Evolutionary conservation across 2,888 invertebrate species (phyloP), one percentile per base, ranked within the genome.

Genomic region (Hemicrepidius hirtus): DNA sequence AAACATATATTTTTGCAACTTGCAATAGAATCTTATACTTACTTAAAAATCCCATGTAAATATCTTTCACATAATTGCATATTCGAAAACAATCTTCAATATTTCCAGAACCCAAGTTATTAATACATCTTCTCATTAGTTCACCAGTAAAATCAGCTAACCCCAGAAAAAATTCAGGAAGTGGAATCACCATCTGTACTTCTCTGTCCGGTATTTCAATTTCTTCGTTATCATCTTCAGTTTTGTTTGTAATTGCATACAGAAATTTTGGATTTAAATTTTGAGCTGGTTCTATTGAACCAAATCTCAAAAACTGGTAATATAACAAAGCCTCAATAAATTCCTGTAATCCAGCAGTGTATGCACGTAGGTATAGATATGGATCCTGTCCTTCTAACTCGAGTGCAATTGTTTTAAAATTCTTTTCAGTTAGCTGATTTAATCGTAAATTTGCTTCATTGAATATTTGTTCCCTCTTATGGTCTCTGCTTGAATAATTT

Each of bases 111-210:
- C 94, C 92, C 68, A 97, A 89, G 79, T 93, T 93, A 82, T 94
- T 95, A 6, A 97, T 95, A 65, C 96, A 95, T 78, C 93, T 91
- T 60, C 97, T 89, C 97, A 97, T 97, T 49, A 97, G 84, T 85
- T 97, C 97, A 0, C 97, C 97, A 0, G 95, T 96, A 28, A 97
- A 88, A 86, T 97, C 97, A 0, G 94, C 93, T 37, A 97, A 85
- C 0, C 97, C 97, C 44, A 97, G 86, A 82, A 97, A 87, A 78
- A 88, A 92, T 75, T 92, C 92, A 37, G 82, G 82, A 0, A 88
- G 87, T 12, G 87, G 86, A 63, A 89, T 80, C 16, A 86, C 77
- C 21, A 88, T 73, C 37, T 49, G 65, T 35, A 81, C 67, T 53
- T 79, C 70, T 13, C 68, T 71, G 1, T 35, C 69, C 28, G 41